These are phyloP conservation scores for Eupristina koningsbergeri DNA, from an alignment of 1,140 invertebrate species.

Conservation along the genomic window DNA sequence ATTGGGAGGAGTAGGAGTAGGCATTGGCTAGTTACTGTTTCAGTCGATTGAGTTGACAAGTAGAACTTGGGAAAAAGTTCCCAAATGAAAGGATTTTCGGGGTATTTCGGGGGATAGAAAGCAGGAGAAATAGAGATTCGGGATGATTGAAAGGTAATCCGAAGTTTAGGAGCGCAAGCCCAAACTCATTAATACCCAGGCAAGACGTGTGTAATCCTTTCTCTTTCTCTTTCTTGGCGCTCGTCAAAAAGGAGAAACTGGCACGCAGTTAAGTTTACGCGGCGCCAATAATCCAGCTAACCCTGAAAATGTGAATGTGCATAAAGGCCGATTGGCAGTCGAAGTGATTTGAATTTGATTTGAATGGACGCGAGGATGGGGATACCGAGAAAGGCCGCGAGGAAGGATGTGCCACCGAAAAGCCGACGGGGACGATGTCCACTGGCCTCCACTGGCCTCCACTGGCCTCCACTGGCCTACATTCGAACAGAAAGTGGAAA, in stretches of 20 bases:
- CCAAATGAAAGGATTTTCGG: too few relatives aligned
- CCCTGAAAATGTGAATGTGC: not conserved
- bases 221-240: slow-evolving; percentile 35
- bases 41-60: too few relatives aligned
- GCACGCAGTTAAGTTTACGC: not conserved
- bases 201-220: not conserved
- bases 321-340: too few relatives aligned
- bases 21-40: too few relatives aligned
- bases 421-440: slow-evolving; percentile 13
- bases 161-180: slow-evolving; percentile 2
- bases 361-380: too few relatives aligned
- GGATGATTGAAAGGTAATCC: not conserved
- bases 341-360: not conserved
- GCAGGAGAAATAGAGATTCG: too few relatives aligned
- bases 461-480: not conserved
- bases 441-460: not conserved
- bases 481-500: slow-evolving; percentile 17
- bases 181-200: not conserved
- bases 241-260: not conserved
- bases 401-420: not conserved
- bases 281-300: too few relatives aligned
- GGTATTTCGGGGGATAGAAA: too few relatives aligned
- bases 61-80: too few relatives aligned
- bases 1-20: too few relatives aligned
- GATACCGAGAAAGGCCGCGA: not conserved